A percentile compares a stretch with the other conserved stretches of the same genome.
These are phyloP conservation scores for Dicrostonyx torquatus DNA, from an alignment of 2,797 vertebrate species.

Conservation along the genomic window DNA sequence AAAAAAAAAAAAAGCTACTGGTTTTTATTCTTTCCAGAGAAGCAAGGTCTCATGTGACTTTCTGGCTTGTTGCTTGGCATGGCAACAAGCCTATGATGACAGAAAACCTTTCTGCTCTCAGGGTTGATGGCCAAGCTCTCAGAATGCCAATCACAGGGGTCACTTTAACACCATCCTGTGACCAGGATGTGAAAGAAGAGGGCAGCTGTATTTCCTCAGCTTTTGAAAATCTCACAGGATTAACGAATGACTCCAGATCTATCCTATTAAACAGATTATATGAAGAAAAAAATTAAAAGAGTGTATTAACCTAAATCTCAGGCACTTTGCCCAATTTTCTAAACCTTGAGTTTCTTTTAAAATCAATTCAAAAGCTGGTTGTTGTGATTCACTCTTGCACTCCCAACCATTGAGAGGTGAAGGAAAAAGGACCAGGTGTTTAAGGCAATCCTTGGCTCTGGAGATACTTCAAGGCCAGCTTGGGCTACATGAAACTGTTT, in stretches of 20 bases:
- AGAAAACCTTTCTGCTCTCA: neutral
- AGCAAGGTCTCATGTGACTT: neutral
- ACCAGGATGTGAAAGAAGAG: neutral
- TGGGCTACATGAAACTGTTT: neutral
- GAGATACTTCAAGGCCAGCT: neutral
- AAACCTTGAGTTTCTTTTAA: neutral
- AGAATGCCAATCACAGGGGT: neutral
- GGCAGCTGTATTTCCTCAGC: neutral
- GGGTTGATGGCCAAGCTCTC: neutral
- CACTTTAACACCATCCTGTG: neutral
- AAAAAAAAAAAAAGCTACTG: neutral
- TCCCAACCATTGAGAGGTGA: neutral
- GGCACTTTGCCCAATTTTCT: neutral
- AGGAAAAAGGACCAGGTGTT: neutral
- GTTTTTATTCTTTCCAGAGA: neutral
- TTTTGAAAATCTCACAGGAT: neutral
- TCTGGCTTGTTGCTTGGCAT: neutral
- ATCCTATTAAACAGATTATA: neutral
- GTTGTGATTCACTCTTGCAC: neutral
- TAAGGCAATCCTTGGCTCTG: neutral
- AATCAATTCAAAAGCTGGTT: neutral
- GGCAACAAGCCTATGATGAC: neutral
- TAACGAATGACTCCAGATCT: neutral
- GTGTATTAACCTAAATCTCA: neutral
- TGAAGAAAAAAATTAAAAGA: neutral